Percentiles rank a stretch among this genome's conserved stretches.
These are phyloP conservation scores for Columba livia DNA, from an alignment of 2,113 vertebrate genomes.

Conservation along the genomic window DNA sequence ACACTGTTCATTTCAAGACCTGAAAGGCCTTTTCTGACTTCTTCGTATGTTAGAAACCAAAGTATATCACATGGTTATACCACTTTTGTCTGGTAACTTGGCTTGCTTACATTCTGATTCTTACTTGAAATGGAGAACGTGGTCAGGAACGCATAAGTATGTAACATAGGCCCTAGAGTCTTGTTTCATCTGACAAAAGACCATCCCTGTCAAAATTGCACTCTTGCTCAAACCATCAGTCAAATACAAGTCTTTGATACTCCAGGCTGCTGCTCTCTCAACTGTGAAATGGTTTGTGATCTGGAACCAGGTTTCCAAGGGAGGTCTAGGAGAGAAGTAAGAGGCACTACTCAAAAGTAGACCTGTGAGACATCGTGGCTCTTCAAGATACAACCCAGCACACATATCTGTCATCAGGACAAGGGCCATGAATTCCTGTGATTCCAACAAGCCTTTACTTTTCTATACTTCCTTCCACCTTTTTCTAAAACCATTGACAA, in stretches of 20 bases:
- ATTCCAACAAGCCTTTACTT: background rate
- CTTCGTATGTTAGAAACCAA: background rate
- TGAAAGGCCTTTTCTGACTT: background rate
- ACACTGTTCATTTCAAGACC: background rate
- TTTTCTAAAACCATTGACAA: background rate
- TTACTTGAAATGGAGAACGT: background rate
- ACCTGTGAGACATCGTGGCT: background rate
- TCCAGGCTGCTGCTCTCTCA: background rate
- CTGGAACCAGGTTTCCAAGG: background rate
- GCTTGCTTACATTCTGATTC: background rate
- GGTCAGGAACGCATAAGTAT: background rate
- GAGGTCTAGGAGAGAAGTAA: background rate
- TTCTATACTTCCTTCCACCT: background rate
- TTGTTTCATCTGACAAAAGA: background rate
- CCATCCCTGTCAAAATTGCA: background rate
- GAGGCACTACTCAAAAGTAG: background rate
- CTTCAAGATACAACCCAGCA: background rate
- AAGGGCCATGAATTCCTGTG: background rate
- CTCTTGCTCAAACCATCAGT: background rate
- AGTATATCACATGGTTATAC: background rate
- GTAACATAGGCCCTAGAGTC: background rate
- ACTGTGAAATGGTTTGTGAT: background rate
- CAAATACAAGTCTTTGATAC: background rate
- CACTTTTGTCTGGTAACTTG: background rate
- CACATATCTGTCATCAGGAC: background rate